Evolutionary conservation across 23 tunicate species (phyloP), one percentile per base, ranked within the genome.

Genomic region (Clavelina lepadiformis): DNA sequence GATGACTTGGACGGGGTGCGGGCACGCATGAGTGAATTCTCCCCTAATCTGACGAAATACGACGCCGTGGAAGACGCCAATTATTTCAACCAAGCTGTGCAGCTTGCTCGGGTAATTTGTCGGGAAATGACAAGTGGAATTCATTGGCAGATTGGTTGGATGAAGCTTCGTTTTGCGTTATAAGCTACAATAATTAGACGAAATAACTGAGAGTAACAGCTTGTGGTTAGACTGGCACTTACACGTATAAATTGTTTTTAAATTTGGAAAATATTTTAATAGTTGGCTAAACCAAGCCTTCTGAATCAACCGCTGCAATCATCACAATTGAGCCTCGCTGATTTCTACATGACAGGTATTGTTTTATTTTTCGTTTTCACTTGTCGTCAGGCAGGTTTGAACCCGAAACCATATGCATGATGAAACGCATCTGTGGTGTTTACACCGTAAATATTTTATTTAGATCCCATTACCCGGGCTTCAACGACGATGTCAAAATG

Each of bases 401-500:
- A 15, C 49, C 15, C 49, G 49, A 11, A 11, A 11, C 49, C 49
- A 44, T 15, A 15, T 11, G 49, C 49, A 15, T 44, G 49, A 11
- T 44, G 49, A 44, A 44, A 11, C 15, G 15, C 15, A 11, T 44
- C 15, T 44, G 11, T 13, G 11, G 11, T 44, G 49, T 44, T 44
- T 44, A 15, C 11, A 15, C 49, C 49, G 11, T 44, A 11, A 44
- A n/a, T n/a, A n/a, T n/a, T n/a, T n/a, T n/a, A n/a, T 67, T 67
- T 56, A 75, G 95, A 94, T 71, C 35, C 95, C n/a, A 94, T 94
- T 60, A 58, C 91, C 34, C 56, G 99, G 21, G 80, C 95, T 26
- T 86, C 95, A 22, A 67, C 68, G 47, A 88, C 94, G 35, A 94
- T 94, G 99, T 95, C 99, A 21, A 94, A 94, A 54, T 94, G 99